Percentiles rank a stretch among this genome's conserved stretches.
phyloP scores from a whole-genome alignment of 1,140 invertebrate species.

The Brachionus rotundiformis region DNA sequence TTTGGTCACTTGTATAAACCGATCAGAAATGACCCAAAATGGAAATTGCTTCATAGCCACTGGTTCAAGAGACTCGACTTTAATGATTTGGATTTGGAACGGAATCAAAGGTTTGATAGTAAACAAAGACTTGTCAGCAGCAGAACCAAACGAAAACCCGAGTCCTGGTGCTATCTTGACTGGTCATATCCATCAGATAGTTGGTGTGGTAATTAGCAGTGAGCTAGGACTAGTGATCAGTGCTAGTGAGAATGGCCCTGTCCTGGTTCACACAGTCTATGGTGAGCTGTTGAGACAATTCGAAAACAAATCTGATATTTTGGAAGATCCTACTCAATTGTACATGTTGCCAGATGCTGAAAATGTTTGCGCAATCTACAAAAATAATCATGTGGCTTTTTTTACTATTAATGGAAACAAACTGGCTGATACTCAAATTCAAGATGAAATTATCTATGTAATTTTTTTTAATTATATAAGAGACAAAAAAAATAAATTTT shows the following conservation, averaged over 20 bases:
- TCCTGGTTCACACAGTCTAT: slow-evolving; percentile 94
- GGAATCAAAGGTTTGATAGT: slow-evolving; percentile 85
- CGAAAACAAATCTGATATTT: slow-evolving; percentile 63
- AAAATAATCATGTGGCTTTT: slow-evolving; percentile 55
- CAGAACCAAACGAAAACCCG: slow-evolving; percentile 67
- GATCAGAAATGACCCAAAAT: slow-evolving; percentile 93
- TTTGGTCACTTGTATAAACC: slow-evolving; percentile 85
- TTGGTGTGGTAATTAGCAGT: slow-evolving; percentile 90
- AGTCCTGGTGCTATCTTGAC: slow-evolving; percentile 92
- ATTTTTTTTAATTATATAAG: background rate
- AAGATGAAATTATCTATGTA: slow-evolving; percentile 33
- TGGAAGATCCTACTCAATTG: slow-evolving; percentile 38
- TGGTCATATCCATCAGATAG: slow-evolving; percentile 91
- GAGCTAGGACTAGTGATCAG: slow-evolving; percentile 37
- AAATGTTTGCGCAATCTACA: slow-evolving; percentile 29
- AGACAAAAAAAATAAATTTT: background rate
- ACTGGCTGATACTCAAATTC: slow-evolving; percentile 74
- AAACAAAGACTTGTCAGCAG: slow-evolving; percentile 74
- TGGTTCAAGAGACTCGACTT: slow-evolving; percentile 94
- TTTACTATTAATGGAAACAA: slow-evolving; percentile 88
- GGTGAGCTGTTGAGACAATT: slow-evolving; percentile 90
- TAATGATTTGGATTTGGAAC: slow-evolving; percentile 97
- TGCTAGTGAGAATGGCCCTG: slow-evolving; percentile 76
- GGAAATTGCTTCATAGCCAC: slow-evolving; percentile 98
- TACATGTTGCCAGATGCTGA: slow-evolving; percentile 51